Evolutionary conservation across 2,797 vertebrate species (phyloP).

Genomic region (Thaleichthys pacificus): DNA sequence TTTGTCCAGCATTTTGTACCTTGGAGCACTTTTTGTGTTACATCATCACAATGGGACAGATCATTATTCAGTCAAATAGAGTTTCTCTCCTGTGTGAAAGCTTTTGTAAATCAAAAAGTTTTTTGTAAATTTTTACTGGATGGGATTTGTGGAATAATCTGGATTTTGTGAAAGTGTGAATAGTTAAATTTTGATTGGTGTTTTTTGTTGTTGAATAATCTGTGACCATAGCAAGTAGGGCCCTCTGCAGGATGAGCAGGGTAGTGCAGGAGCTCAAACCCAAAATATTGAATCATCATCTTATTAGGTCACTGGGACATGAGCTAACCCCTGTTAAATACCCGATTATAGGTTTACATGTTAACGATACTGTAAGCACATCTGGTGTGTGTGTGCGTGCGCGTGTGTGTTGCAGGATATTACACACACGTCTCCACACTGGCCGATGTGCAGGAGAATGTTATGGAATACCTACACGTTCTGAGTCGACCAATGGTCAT

Average conservation of each 20-base stretch:
- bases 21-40: no score
- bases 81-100: no score
- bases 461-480: constrained; percentile 97
- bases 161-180: no score
- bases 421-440: constrained; percentile 95
- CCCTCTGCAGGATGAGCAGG: constrained; percentile 57
- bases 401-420: constrained; percentile 78
- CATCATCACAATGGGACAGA: no score
- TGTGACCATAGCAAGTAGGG: constrained; percentile 8
- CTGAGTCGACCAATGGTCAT: constrained; percentile 98
- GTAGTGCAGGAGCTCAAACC: constrained; percentile 39
- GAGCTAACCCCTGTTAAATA: constrained; percentile 47
- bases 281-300: constrained; percentile 45
- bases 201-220: no score
- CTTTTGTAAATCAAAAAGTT: no score
- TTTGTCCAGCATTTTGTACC: no score
- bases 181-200: no score
- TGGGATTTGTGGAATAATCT: no score
- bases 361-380: constrained; percentile 49
- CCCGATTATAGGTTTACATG: constrained; percentile 42
- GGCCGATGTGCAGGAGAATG: constrained; percentile 95
- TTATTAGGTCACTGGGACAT: constrained; percentile 36
- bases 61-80: no score
- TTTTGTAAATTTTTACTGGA: no score
- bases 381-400: constrained; percentile 36